Evolutionary conservation across 2,888 invertebrate genomes (phyloP).

Genomic region (Aphidoletes aphidimyza): DNA sequence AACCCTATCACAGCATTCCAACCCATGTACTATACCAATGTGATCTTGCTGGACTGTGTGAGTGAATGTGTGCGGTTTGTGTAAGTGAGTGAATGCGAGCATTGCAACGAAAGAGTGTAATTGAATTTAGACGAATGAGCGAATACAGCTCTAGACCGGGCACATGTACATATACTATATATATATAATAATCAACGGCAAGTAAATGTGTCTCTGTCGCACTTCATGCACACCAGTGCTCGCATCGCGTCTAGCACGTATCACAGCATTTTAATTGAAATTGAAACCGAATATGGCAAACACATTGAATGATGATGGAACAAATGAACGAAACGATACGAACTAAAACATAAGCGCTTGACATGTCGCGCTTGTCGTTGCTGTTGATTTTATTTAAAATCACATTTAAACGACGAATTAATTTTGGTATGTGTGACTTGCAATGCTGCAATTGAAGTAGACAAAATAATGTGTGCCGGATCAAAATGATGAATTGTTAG

Average conservation of each 20-base stretch:
- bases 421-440: constrained; percentile 35
- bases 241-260: not conserved
- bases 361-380: not conserved
- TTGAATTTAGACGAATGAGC: not conserved
- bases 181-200: not conserved
- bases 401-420: constrained; percentile 15
- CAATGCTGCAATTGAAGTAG: constrained; percentile 11
- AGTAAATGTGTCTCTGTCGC: constrained; percentile 20
- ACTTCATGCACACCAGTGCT: not conserved
- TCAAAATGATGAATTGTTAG: not conserved
- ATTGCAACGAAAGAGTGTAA: too few species aligned
- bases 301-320: not conserved
- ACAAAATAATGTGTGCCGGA: not conserved
- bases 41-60: not conserved
- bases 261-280: constrained; percentile 53
- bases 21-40: not conserved
- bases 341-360: not conserved
- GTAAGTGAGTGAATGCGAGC: not conserved
- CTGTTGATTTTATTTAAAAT: constrained; percentile 26
- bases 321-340: not conserved
- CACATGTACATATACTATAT: not conserved
- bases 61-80: not conserved
- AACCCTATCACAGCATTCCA: not conserved
- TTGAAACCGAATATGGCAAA: constrained; percentile 48
- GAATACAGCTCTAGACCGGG: not conserved